Evolutionary conservation across 2,888 invertebrate species (phyloP).

Genomic region (Drosophila tanythrix): DNA sequence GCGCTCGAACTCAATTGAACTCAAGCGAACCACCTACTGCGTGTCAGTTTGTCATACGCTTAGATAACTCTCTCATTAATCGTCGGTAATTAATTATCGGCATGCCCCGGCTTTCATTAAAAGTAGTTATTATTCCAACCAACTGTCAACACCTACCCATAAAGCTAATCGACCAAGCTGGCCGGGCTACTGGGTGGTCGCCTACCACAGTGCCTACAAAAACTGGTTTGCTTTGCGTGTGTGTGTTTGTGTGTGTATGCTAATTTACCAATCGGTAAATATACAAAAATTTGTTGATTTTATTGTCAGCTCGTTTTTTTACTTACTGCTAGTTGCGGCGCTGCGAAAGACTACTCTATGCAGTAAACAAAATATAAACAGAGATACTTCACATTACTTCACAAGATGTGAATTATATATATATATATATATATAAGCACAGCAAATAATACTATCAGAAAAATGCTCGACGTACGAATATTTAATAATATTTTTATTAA

Average conservation of each 20-base stretch:
- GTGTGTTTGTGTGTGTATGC: conserved; percentile 58
- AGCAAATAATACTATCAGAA: neutral
- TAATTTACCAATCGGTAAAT: conserved; percentile 66
- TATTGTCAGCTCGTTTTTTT: conserved; percentile 56
- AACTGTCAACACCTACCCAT: conserved; percentile 75
- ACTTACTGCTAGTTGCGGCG: conserved; percentile 30
- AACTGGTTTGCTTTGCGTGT: conserved; percentile 36
- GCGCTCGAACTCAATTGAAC: conserved; percentile 59
- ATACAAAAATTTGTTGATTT: conserved; percentile 64
- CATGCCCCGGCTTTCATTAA: conserved; percentile 54
- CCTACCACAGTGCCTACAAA: conserved; percentile 1
- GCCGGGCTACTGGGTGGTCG: conserved; percentile 52
- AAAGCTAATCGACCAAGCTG: conserved; percentile 26
- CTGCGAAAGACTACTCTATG: neutral
- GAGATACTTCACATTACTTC: neutral
- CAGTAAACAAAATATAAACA: neutral
- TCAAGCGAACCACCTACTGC: conserved; percentile 48
- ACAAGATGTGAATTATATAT: neutral
- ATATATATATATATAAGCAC: neutral
- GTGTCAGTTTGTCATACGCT: conserved; percentile 59
- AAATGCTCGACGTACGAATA: neutral
- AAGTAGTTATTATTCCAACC: conserved; percentile 72
- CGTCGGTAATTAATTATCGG: conserved; percentile 70
- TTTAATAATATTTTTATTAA: neutral
- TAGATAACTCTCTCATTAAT: conserved; percentile 73